Conservation (phyloP, 1,140 invertebrate species). For the Homalodisca vitripennis region DNA sequence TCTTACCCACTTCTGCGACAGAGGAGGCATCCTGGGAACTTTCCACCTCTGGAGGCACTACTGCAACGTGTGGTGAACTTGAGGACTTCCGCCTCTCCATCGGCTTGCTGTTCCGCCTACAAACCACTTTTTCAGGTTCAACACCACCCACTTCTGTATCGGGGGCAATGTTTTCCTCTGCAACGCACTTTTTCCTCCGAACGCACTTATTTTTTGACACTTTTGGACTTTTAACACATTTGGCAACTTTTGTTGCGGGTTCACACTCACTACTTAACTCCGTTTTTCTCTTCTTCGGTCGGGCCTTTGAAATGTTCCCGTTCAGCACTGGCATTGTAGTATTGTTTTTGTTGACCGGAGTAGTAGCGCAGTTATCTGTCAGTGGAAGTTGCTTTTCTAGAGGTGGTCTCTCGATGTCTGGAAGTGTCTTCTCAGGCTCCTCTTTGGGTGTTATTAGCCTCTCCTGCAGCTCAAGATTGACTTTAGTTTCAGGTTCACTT, state of each 20-base stretch:
- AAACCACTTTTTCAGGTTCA: conserved; percentile 28
- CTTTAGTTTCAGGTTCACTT: conserved; percentile 16
- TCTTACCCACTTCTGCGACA: not conserved
- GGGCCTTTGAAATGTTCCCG: conserved; percentile 22
- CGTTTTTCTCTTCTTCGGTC: conserved; percentile 32
- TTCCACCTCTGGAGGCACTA: not conserved
- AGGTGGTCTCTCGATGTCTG: conserved; percentile 27
- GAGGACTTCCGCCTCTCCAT: conserved; percentile 34
- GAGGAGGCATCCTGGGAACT: not conserved
- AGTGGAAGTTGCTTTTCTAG: conserved; percentile 22
- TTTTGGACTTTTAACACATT: conserved; percentile 28
- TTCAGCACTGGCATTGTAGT: conserved; percentile 11
- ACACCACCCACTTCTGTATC: conserved; percentile 38
- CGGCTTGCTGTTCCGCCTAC: conserved; percentile 16
- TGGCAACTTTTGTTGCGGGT: conserved; percentile 19
- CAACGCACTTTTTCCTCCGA: conserved; percentile 47
- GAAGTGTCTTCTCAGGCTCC: conserved; percentile 33
- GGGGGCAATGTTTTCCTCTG: conserved; percentile 26
- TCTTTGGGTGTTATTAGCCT: conserved; percentile 39
- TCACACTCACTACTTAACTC: conserved; percentile 28
- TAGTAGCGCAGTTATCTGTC: conserved; percentile 26
- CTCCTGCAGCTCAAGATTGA: conserved; percentile 23
- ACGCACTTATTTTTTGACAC: conserved; percentile 46
- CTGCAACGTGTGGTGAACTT: not conserved
- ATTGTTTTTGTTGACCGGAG: conserved; percentile 33